phyloP scores from a whole-genome alignment of 2,888 invertebrate species.

The Acronicta psi region DNA sequence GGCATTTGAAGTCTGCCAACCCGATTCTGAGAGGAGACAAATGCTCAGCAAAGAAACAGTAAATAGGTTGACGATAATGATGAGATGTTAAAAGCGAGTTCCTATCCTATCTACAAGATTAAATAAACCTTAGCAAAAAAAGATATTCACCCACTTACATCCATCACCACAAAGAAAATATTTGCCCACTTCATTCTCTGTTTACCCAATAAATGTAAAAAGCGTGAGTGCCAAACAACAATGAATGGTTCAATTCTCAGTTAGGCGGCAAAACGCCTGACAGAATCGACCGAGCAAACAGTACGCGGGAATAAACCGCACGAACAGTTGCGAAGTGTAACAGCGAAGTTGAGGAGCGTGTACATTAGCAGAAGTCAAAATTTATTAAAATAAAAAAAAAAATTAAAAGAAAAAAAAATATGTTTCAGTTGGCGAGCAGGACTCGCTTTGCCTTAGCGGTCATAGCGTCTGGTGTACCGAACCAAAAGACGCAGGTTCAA shows the following conservation, averaged over 20 bases:
- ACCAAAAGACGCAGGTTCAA: too few species aligned
- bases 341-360: slow-evolving; percentile 4
- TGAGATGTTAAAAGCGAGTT: too few species aligned
- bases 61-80: too few species aligned
- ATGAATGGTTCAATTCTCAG: slow-evolving; percentile 44
- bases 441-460: too few species aligned
- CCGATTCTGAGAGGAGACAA: too few species aligned
- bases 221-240: slow-evolving; percentile 39
- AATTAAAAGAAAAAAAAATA: too few species aligned
- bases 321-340: slow-evolving; percentile 28
- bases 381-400: neutral
- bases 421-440: too few species aligned
- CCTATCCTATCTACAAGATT: too few species aligned
- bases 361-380: slow-evolving; percentile 3
- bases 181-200: slow-evolving; percentile 24
- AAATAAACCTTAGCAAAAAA: neutral
- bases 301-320: slow-evolving; percentile 48
- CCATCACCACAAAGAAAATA: slow-evolving; percentile 10
- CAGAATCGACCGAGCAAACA: slow-evolving; percentile 43
- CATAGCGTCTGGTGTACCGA: too few species aligned
- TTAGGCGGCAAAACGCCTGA: slow-evolving; percentile 39
- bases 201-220: slow-evolving; percentile 47
- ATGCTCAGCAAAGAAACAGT: too few species aligned
- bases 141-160: slow-evolving; percentile 20
- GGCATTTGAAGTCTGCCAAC: too few species aligned